These are phyloP conservation scores for Poeciliopsis infans DNA, from an alignment of 2,797 vertebrate species.

Conservation along the genomic window DNA sequence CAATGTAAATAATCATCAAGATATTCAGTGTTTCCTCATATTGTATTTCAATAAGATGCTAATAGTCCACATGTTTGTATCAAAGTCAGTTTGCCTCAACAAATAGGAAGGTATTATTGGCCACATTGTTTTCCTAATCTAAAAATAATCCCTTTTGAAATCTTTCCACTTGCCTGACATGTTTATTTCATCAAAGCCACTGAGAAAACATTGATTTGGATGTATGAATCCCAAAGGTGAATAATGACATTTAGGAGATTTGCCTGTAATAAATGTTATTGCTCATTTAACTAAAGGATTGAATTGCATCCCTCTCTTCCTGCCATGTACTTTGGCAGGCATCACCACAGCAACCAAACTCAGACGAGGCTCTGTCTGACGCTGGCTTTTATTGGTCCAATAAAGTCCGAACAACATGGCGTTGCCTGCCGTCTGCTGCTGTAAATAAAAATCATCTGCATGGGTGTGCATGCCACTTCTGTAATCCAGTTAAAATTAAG, in stretches of 20 bases:
- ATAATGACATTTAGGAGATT: conserved; percentile 10
- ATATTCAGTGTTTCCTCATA: background rate
- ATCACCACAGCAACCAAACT: conserved; percentile 61
- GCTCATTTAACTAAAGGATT: conserved; percentile 14
- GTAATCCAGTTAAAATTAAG: conserved; percentile 38
- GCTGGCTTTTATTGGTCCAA: conserved; percentile 56
- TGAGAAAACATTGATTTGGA: background rate
- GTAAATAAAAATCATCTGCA: conserved; percentile 38
- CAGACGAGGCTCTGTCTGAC: conserved; percentile 54
- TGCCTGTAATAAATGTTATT: conserved; percentile 1
- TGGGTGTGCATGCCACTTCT: conserved; percentile 26
- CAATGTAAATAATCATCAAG: background rate
- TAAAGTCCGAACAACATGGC: conserved; percentile 53
- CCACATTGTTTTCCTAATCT: background rate
- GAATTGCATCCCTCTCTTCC: conserved; percentile 17
- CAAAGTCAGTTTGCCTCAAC: background rate
- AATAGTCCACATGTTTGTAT: background rate
- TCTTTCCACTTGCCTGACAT: background rate
- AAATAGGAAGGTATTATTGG: background rate
- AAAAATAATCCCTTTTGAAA: background rate
- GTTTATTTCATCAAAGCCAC: background rate
- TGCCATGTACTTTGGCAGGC: conserved; percentile 38
- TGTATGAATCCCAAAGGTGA: background rate
- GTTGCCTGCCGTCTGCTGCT: conserved; percentile 51
- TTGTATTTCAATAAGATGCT: background rate